These are phyloP conservation scores for Cladopsammia gracilis DNA, from an alignment of 64 coral and sea anemone genomes.

Conservation along the genomic window DNA sequence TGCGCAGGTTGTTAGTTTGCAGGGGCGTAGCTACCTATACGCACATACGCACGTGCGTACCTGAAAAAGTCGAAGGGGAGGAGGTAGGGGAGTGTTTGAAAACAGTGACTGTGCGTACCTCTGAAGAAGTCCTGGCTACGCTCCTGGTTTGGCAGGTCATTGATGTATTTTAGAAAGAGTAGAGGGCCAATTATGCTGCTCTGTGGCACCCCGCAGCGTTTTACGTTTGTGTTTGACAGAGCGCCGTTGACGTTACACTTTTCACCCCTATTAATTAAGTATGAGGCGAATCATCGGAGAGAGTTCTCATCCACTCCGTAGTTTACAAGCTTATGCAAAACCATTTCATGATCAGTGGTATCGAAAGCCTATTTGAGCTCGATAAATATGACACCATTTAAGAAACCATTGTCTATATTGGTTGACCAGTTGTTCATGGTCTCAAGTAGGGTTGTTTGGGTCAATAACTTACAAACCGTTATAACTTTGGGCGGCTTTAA, in stretches of 20 bases:
- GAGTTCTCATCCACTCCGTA: conserved; percentile 41
- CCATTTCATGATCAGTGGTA: neutral
- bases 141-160: conserved; percentile 7
- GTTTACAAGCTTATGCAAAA: neutral
- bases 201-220: conserved; percentile 28
- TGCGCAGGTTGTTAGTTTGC: neutral
- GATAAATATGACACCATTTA: neutral
- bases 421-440: conserved; percentile 4
- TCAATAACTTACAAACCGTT: no score
- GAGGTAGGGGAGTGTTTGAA: no score
- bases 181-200: conserved; percentile 21
- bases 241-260: conserved; percentile 27
- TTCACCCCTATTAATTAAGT: neutral
- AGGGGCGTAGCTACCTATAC: no score
- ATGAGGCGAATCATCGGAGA: conserved; percentile 41
- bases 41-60: no score
- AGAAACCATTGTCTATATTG: conserved; percentile 24
- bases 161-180: conserved; percentile 39
- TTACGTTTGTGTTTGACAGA: neutral
- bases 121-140: no score
- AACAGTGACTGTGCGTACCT: no score
- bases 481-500: no score
- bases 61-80: no score
- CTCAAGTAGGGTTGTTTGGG: neutral
- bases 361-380: conserved; percentile 22